Percentiles rank a stretch among this genome's conserved stretches.
Evolutionary conservation across 2,113 vertebrate genomes (phyloP).

Genomic region (Paracanthobrama guichenoti): DNA sequence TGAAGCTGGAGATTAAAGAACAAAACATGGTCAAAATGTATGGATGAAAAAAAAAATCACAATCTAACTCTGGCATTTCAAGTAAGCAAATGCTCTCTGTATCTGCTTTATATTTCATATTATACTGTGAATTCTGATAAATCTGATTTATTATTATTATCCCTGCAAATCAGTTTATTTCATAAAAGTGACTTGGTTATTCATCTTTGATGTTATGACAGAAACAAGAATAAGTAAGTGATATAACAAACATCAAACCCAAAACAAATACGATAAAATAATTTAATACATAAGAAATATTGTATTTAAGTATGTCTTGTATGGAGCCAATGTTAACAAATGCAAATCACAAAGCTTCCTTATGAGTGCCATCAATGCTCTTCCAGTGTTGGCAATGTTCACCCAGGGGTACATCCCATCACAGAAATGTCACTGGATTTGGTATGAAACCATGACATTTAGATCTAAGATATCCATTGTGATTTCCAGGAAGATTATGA

Average conservation of each 20-base stretch:
- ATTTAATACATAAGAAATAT: conserved; percentile 68
- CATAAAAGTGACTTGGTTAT: conserved; percentile 79
- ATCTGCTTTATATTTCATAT: conserved; percentile 77
- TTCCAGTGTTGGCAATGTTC: conserved; percentile 68
- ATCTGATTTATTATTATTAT: conserved; percentile 75
- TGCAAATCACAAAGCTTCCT: conserved; percentile 10
- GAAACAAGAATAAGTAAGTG: conserved; percentile 39
- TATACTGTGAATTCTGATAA: conserved; percentile 78
- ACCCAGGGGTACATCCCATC: conserved; percentile 81
- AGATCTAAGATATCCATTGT: conserved; percentile 79
- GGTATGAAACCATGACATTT: conserved; percentile 83
- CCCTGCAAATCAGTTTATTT: conserved; percentile 77
- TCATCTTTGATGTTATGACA: conserved; percentile 70
- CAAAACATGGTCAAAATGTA: conserved; percentile 80
- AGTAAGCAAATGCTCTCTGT: conserved; percentile 79
- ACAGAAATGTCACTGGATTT: conserved; percentile 82
- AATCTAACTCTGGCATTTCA: conserved; percentile 77
- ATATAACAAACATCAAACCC: conserved; percentile 64
- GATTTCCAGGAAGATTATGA: conserved; percentile 71
- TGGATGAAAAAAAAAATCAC: conserved; percentile 77
- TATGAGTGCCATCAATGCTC: conserved; percentile 65
- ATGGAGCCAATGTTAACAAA: conserved; percentile 22
- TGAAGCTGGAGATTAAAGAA: conserved; percentile 76
- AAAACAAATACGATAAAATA: conserved; percentile 69
- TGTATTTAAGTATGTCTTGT: conserved; percentile 68